These are phyloP conservation scores for Castor canadensis DNA, from an alignment of 2,113 vertebrate species.

Conservation along the genomic window DNA sequence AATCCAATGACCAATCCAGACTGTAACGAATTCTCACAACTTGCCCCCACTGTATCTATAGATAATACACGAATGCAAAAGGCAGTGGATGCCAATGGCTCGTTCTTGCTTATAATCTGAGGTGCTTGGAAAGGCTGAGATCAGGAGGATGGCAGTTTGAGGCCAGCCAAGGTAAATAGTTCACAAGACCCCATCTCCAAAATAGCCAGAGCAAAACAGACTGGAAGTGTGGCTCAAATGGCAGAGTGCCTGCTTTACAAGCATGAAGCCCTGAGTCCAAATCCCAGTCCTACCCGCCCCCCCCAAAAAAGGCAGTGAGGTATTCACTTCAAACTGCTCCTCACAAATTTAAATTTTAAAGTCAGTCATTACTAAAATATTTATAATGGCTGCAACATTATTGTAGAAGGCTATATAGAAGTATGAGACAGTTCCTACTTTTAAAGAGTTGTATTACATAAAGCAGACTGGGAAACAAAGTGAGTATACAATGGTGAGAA, in stretches of 20 bases:
- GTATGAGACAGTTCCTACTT: neutral
- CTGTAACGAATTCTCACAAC: conserved; percentile 1
- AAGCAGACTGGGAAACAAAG: conserved; percentile 42
- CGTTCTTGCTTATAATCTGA: too few species aligned
- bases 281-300: neutral
- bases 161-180: too few species aligned
- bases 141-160: too few species aligned
- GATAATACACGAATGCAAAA: conserved; percentile 23
- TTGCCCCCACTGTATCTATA: neutral
- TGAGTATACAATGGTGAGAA: conserved; percentile 11
- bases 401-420: neutral
- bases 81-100: neutral
- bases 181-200: too few species aligned
- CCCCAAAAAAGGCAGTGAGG: neutral
- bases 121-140: too few species aligned
- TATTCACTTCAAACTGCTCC: conserved; percentile 20
- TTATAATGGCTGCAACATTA: neutral
- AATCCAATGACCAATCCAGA: conserved; percentile 27
- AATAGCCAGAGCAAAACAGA: too few species aligned
- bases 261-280: neutral
- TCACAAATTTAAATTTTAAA: conserved; percentile 41
- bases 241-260: too few species aligned
- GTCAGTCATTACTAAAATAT: conserved; percentile 18
- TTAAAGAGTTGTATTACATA: conserved; percentile 29
- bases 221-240: too few species aligned